These are phyloP conservation scores for Zingel zingel DNA, from an alignment of 2,113 vertebrate genomes.

Conservation along the genomic window DNA sequence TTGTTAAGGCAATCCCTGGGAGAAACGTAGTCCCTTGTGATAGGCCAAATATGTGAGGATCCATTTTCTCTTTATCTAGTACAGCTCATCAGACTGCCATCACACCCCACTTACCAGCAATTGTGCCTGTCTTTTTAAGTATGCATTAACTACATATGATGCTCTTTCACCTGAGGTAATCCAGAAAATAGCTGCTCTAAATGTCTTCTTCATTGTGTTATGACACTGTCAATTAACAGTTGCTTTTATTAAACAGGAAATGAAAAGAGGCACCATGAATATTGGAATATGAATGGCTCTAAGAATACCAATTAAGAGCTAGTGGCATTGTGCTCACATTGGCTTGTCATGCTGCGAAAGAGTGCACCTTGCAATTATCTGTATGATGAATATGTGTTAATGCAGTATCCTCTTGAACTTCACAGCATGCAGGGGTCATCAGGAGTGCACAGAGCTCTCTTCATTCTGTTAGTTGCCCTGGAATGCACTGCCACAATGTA, in stretches of 20 bases:
- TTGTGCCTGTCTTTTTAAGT: constrained; percentile 59
- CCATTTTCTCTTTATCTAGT: constrained; percentile 36
- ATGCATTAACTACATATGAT: constrained; percentile 56
- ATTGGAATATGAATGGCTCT: constrained; percentile 68
- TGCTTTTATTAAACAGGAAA: constrained; percentile 74
- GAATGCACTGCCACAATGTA: constrained; percentile 44
- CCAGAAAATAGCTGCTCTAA: constrained; percentile 57
- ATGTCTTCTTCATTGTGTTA: constrained; percentile 67
- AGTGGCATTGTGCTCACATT: constrained; percentile 58
- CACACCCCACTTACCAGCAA: constrained; percentile 58
- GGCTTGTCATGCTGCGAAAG: constrained; percentile 66
- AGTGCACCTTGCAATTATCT: constrained; percentile 70
- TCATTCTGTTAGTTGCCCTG: constrained; percentile 51
- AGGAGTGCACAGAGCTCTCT: constrained; percentile 61
- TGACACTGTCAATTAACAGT: constrained; percentile 74
- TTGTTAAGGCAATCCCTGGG: neutral
- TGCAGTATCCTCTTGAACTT: constrained; percentile 68
- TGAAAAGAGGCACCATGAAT: constrained; percentile 65
- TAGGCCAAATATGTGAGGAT: constrained; percentile 30
- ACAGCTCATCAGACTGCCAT: constrained; percentile 64
- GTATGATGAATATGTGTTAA: constrained; percentile 71
- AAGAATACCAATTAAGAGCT: constrained; percentile 71
- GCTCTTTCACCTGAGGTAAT: constrained; percentile 72
- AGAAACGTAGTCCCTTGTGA: neutral
- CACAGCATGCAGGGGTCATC: constrained; percentile 57